These are phyloP conservation scores for Onthophagus taurus DNA, from an alignment of 1,140 invertebrate genomes.

Conservation along the genomic window DNA sequence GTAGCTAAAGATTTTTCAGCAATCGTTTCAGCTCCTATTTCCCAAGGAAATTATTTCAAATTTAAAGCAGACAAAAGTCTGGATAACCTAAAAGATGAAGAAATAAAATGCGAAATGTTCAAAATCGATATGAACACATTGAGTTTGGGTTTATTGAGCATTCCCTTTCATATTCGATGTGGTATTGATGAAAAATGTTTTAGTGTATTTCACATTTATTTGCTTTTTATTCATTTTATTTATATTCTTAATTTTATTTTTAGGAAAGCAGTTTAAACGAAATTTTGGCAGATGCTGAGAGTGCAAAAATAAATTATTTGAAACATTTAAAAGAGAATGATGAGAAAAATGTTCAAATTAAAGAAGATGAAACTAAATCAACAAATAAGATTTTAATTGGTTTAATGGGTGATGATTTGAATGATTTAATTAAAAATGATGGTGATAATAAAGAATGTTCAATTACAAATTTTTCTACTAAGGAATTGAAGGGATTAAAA, in stretches of 20 bases:
- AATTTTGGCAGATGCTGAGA: slow-evolving; percentile 11
- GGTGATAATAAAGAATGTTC: slow-evolving; percentile 6
- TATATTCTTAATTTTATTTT: slow-evolving; percentile 9
- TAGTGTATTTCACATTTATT: slow-evolving; percentile 18
- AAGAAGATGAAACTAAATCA: background rate
- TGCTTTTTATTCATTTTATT: background rate
- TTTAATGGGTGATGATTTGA: background rate
- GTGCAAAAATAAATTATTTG: slow-evolving; percentile 14
- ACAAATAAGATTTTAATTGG: background rate
- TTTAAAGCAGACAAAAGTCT: slow-evolving; percentile 22
- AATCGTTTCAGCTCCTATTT: slow-evolving; percentile 25
- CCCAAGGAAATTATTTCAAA: slow-evolving; percentile 26
- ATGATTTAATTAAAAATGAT: background rate
- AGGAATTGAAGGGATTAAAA: background rate
- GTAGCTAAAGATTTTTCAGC: slow-evolving; percentile 19
- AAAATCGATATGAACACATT: slow-evolving; percentile 25
- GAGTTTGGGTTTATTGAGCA: slow-evolving; percentile 21
- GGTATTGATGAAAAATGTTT: slow-evolving; percentile 24
- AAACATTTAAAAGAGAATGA: slow-evolving; percentile 10
- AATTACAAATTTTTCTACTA: background rate
- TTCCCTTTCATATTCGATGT: slow-evolving; percentile 25
- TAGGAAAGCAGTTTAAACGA: slow-evolving; percentile 16
- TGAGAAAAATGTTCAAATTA: background rate
- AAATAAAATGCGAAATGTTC: slow-evolving; percentile 19
- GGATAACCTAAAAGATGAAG: slow-evolving; percentile 9